phyloP scores from a whole-genome alignment of 2,888 invertebrate species.

The Orthonevra nobilis region DNA sequence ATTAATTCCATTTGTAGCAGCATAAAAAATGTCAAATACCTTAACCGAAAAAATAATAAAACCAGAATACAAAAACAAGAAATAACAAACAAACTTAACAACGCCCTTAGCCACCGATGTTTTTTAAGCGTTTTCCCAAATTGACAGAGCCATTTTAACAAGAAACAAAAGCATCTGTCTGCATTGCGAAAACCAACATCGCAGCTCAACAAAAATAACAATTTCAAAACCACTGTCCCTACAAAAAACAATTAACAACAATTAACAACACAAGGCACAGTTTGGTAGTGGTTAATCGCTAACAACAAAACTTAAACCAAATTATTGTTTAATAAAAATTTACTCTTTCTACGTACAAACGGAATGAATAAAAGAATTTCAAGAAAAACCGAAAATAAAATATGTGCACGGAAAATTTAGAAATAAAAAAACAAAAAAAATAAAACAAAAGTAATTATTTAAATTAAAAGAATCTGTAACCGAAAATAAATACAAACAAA shows the following conservation, averaged over 20 bases:
- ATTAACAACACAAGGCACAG: conserved; percentile 66
- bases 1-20: not conserved
- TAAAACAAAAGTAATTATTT: conserved; percentile 5
- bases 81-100: conserved; percentile 13
- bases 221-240: conserved; percentile 65
- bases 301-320: conserved; percentile 37
- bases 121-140: too few relatives aligned
- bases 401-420: conserved; percentile 28
- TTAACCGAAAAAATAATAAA: not conserved
- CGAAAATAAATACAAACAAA: conserved; percentile 1
- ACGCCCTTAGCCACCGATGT: not conserved
- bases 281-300: conserved; percentile 50
- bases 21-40: not conserved
- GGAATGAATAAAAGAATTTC: conserved; percentile 26
- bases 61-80: conserved; percentile 1
- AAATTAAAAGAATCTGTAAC: conserved; percentile 10
- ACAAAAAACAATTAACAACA: conserved; percentile 21
- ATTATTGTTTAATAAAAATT: conserved; percentile 44
- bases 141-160: too few relatives aligned
- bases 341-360: not conserved
- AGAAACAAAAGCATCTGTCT: conserved; percentile 1
- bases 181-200: conserved; percentile 37
- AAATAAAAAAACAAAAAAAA: conserved; percentile 2
- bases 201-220: conserved; percentile 9
- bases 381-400: conserved; percentile 6